Evolutionary conservation across 2,888 invertebrate species (phyloP), one percentile per base, ranked within the genome.

Genomic region (Galerucella pusilla): DNA sequence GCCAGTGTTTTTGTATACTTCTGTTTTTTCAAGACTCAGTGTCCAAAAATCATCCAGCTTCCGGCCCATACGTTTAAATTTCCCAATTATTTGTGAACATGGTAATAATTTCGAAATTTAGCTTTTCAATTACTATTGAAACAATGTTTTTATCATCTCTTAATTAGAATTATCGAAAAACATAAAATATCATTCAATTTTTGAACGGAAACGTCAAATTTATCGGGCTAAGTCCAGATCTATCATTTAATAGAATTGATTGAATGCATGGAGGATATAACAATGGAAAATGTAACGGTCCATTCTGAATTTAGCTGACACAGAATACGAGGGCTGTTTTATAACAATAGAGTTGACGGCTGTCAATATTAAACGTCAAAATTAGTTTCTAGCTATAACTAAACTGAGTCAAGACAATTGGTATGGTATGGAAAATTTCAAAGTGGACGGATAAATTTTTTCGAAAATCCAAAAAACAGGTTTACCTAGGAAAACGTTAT

Each of bases 111-210:
- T 57, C 10, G 16, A 57, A 57, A 57, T 10, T n/a, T 10, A 20
- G 16, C 57, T 57, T 20, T 45, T 64, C 46, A 46, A n/a, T 28
- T 11, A 20, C 46, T 45, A 46, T 11, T 45, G 5, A 46, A 64
- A 64, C 46, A 12, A 64, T 64, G n/a, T 9, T 45, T 64, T 64
- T 64, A 57, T 35, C 16, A 14, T 45, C 16, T 45, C 46, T 64
- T 64, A 46, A 64, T 64, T 64, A 45, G 20, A 45, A 16, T 64
- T 28, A 64, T 46, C 45, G 45, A 46, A 64, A 46, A 46, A 45
- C 4, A 16, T 64, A 3, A 64, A 64, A 64, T 20, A 2, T 10
- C 20, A 16, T 57, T 57, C 7, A 16, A 57, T 57, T 10, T 20
- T 20, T 16, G 20, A 57, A 20, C 20, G 9, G 2, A 10, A 10